A percentile compares a stretch with the other conserved stretches of the same genome.
These are phyloP conservation scores for Coelinius sp. DNA, from an alignment of 2,888 invertebrate genomes.

Conservation along the genomic window DNA sequence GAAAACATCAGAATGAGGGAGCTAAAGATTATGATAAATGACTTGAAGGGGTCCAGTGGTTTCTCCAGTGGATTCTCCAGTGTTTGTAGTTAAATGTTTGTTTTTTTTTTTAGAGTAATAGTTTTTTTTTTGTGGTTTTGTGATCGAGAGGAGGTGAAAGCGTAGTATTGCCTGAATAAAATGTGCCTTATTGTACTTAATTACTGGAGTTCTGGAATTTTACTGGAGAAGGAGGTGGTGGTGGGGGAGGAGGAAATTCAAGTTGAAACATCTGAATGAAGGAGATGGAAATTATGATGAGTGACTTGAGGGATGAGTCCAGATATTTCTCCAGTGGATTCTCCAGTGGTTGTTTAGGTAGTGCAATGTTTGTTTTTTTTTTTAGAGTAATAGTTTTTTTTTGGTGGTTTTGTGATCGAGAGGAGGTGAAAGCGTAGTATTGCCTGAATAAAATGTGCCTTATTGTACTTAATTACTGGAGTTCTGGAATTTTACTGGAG, in stretches of 20 bases:
- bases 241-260: too few relatives aligned
- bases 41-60: neutral
- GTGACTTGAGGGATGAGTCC: constrained; percentile 12
- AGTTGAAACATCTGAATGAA: constrained; percentile 63
- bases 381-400: constrained; percentile 14
- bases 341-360: neutral
- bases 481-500: too few relatives aligned
- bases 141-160: constrained; percentile 10
- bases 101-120: constrained; percentile 2
- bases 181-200: constrained; percentile 35
- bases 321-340: too few relatives aligned
- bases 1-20: constrained; percentile 62
- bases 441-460: constrained; percentile 35
- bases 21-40: constrained; percentile 56
- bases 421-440: constrained; percentile 23
- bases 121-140: constrained; percentile 7
- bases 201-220: neutral
- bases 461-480: constrained; percentile 17
- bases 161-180: constrained; percentile 29
- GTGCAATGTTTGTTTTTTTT: neutral
- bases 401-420: neutral
- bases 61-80: neutral
- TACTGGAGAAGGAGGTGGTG: too few relatives aligned
- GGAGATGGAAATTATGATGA: constrained; percentile 57
- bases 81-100: neutral